A percentile compares a stretch with the other conserved stretches of the same genome.
Conservation (phyloP, 2,113 vertebrate genomes). For the Narcine bancroftii region DNA sequence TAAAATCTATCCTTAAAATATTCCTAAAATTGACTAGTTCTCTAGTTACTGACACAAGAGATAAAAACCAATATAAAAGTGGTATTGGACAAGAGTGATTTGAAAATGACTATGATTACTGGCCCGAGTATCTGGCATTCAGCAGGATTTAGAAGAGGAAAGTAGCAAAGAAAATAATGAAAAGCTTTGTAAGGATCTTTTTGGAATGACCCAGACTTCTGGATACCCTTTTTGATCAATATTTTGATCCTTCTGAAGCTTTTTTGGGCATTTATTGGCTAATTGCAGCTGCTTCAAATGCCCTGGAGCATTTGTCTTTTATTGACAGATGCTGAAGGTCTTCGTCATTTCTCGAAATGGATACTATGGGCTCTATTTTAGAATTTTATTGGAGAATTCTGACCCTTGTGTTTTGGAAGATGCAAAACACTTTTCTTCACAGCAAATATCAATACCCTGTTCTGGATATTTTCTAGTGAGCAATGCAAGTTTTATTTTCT, state of each 20-base stretch:
- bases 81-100: not conserved
- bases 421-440: not conserved
- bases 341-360: not conserved
- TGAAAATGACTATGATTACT: not conserved
- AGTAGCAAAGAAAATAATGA: not conserved
- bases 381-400: not conserved
- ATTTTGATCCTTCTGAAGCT: not conserved
- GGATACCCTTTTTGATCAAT: not conserved
- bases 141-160: no score
- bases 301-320: not conserved
- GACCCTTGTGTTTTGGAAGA: not conserved
- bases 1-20: not conserved
- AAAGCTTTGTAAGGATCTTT: no score
- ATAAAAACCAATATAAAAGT: not conserved
- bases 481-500: not conserved
- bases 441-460: not conserved
- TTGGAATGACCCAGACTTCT: not conserved
- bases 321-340: not conserved
- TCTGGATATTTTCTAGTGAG: not conserved
- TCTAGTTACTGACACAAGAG: not conserved
- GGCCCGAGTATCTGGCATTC: not conserved
- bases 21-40: not conserved
- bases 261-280: not conserved
- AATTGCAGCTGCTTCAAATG: not conserved
- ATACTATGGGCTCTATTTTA: not conserved